Evolutionary conservation across 2,113 vertebrate genomes (phyloP).

Genomic region (Xyrauchen texanus): DNA sequence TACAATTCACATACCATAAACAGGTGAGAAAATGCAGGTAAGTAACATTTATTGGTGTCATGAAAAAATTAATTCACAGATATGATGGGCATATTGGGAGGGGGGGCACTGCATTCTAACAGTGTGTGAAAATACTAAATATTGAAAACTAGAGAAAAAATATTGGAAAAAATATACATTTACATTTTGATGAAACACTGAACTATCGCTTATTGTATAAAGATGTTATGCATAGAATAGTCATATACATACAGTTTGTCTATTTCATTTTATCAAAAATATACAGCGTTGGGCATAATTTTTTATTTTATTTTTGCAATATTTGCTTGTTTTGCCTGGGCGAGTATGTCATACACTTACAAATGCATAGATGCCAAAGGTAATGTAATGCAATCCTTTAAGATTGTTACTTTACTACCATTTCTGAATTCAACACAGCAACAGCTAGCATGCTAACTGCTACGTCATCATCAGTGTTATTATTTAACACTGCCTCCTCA

Average conservation of each 20-base stretch:
- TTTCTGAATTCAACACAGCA: too few relatives aligned
- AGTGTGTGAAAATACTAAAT: background rate
- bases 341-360: conserved; percentile 3
- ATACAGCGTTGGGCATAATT: conserved; percentile 8
- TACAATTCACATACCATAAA: too few relatives aligned
- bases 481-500: too few relatives aligned
- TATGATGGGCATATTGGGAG: background rate
- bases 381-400: too few relatives aligned
- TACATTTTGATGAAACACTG: background rate
- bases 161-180: too few relatives aligned
- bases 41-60: background rate
- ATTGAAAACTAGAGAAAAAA: too few relatives aligned
- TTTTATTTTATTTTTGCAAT: conserved; percentile 28
- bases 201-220: conserved; percentile 42
- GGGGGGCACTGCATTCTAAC: background rate
- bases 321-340: conserved; percentile 15
- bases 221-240: conserved; percentile 42
- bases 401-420: too few relatives aligned
- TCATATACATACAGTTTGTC: conserved; percentile 29
- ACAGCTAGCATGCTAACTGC: too few relatives aligned
- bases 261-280: conserved; percentile 8
- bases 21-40: background rate
- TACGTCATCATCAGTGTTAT: too few relatives aligned
- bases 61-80: background rate
- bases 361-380: background rate